Percentiles rank a stretch among this genome's conserved stretches.
These are phyloP conservation scores for Lordiphosa fenestrarum DNA, from an alignment of 2,888 invertebrate species.

Conservation along the genomic window DNA sequence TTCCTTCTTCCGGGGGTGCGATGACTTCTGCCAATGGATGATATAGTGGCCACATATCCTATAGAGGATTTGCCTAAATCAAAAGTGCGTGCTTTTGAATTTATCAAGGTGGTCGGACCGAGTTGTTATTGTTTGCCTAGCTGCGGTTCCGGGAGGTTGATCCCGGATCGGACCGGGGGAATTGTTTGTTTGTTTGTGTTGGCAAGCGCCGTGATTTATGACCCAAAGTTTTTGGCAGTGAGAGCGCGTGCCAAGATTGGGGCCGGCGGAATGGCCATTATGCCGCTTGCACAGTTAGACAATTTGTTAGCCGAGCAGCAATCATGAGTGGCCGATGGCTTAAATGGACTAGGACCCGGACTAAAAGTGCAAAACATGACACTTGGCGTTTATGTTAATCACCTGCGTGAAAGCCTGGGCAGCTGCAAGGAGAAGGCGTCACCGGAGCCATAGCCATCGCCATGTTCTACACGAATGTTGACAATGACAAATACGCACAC, in stretches of 20 bases:
- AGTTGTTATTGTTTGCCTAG: conserved; percentile 44
- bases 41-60: conserved; percentile 61
- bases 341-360: conserved; percentile 21
- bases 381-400: conserved; percentile 79
- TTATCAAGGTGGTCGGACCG: conserved; percentile 64
- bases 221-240: conserved; percentile 65
- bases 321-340: conserved; percentile 42
- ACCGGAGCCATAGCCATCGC: conserved; percentile 20
- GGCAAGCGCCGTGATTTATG: conserved; percentile 78
- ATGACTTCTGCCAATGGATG: conserved; percentile 64
- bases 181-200: conserved; percentile 60
- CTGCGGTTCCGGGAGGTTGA: conserved; percentile 49
- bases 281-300: conserved; percentile 43
- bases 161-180: conserved; percentile 16
- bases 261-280: conserved; percentile 39
- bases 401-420: conserved; percentile 79
- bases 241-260: conserved; percentile 62
- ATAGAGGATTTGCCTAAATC: conserved; percentile 65
- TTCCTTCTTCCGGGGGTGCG: conserved; percentile 26
- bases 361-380: conserved; percentile 67
- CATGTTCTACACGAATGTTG: conserved; percentile 78
- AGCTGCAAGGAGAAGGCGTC: conserved; percentile 62
- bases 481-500: conserved; percentile 80
- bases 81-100: conserved; percentile 76
- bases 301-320: conserved; percentile 54